Evolutionary conservation across 2,797 vertebrate species (phyloP).

Genomic region (Parotocinclus haroldoi): DNA sequence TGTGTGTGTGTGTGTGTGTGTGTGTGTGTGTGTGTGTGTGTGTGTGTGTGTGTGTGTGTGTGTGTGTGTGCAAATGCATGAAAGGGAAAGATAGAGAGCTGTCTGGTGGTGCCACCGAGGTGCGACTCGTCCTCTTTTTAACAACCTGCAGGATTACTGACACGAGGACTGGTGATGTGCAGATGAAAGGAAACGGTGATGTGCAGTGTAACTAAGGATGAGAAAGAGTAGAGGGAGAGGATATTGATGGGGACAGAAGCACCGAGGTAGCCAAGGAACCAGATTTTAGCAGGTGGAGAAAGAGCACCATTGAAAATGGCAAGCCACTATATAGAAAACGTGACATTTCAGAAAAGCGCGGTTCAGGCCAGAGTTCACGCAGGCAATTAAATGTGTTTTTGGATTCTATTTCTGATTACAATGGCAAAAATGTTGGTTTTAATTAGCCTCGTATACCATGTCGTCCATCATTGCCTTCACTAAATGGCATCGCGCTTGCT

Average conservation of each 20-base stretch:
- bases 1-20: constrained; percentile 10
- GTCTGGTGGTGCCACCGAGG: constrained; percentile 39
- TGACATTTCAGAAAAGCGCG: constrained; percentile 64
- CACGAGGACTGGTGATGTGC: constrained; percentile 47
- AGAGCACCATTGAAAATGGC: constrained; percentile 26
- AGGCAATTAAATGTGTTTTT: constrained; percentile 1
- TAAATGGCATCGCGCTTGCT: not conserved
- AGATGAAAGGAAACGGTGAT: constrained; percentile 50
- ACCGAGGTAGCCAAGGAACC: constrained; percentile 39
- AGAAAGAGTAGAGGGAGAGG: constrained; percentile 13
- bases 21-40: too few relatives aligned
- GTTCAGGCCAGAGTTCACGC: constrained; percentile 45
- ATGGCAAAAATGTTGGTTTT: not conserved
- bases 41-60: too few relatives aligned
- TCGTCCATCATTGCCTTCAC: not conserved
- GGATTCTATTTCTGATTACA: not conserved
- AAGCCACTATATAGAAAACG: constrained; percentile 49
- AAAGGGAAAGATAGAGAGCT: constrained; percentile 19
- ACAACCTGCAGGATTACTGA: constrained; percentile 54
- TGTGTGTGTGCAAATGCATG: constrained; percentile 16
- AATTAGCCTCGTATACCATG: not conserved
- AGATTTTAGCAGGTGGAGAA: constrained; percentile 40
- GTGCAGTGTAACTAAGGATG: constrained; percentile 46
- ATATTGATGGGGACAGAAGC: constrained; percentile 22
- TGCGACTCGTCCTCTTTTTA: constrained; percentile 54